These are phyloP conservation scores for Sebastolobus altivelis DNA, from an alignment of 2,797 vertebrate genomes.

Conservation along the genomic window DNA sequence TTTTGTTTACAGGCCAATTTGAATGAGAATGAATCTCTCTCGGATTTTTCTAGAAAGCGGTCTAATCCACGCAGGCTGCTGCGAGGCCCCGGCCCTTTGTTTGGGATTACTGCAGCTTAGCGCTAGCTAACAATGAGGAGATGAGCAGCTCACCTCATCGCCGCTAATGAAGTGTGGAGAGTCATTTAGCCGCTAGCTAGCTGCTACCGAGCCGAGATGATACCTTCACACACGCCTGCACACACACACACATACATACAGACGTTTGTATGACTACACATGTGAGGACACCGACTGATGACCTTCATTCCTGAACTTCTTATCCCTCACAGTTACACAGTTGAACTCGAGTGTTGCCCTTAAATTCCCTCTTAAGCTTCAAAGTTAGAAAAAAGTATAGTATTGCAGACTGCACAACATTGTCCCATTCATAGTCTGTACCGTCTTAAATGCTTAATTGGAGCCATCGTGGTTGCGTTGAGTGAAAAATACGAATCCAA, in stretches of 20 bases:
- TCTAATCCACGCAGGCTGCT: conserved; percentile 78
- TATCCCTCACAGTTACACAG: conserved; percentile 20
- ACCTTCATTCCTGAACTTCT: conserved; percentile 32
- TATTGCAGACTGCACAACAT: background rate
- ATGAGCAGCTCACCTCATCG: conserved; percentile 98
- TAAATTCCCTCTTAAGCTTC: conserved; percentile 26
- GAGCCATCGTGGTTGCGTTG: background rate
- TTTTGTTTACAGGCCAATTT: conserved; percentile 99
- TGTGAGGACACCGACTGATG: conserved; percentile 29
- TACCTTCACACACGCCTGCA: conserved; percentile 71
- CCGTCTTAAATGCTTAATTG: background rate
- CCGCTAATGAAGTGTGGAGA: conserved; percentile 99
- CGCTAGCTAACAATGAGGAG: conserved; percentile 96
- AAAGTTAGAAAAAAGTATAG: conserved; percentile 31
- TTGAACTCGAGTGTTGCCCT: conserved; percentile 10
- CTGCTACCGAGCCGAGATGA: conserved; percentile 73
- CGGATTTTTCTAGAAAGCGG: conserved; percentile 77
- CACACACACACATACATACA: conserved; percentile 33
- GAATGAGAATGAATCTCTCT: conserved; percentile 98
- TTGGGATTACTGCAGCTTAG: conserved; percentile 99
- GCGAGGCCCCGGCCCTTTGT: conserved; percentile 96
- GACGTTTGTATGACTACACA: conserved; percentile 20
- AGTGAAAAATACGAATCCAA: background rate
- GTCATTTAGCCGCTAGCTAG: conserved; percentile 94
- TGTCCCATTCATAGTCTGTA: background rate